A percentile compares a stretch with the other conserved stretches of the same genome.
phyloP scores from a whole-genome alignment of 2,797 vertebrate species.

The Cetoscarus ocellatus region DNA sequence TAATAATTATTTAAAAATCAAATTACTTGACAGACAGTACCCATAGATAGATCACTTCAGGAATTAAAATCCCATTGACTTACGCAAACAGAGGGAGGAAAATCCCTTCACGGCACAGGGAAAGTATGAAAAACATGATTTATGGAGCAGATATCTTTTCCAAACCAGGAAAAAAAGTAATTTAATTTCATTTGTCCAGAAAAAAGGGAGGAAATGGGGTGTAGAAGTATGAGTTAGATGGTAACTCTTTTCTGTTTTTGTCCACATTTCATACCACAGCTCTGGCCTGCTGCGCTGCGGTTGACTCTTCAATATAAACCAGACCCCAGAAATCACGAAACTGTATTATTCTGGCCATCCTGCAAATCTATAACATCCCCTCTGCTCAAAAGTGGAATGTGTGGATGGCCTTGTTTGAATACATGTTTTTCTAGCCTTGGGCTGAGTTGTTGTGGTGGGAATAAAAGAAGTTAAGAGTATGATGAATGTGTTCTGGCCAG shows the following conservation, averaged over 20 bases:
- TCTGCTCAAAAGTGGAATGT: slow-evolving; percentile 43
- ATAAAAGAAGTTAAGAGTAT: slow-evolving; percentile 51
- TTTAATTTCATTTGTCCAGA: slow-evolving; percentile 33
- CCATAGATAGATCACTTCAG: neutral
- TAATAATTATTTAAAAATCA: neutral
- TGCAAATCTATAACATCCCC: slow-evolving; percentile 75
- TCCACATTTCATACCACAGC: slow-evolving; percentile 56
- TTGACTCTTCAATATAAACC: slow-evolving; percentile 61
- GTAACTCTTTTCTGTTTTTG: slow-evolving; percentile 28
- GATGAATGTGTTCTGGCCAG: slow-evolving; percentile 77
- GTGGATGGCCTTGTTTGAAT: slow-evolving; percentile 53
- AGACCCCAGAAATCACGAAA: slow-evolving; percentile 59
- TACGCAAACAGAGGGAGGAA: neutral
- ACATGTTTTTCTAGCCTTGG: slow-evolving; percentile 61
- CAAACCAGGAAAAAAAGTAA: slow-evolving; percentile 1
- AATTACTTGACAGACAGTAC: neutral
- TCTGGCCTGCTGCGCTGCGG: slow-evolving; percentile 58
- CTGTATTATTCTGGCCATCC: slow-evolving; percentile 64
- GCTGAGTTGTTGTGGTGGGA: slow-evolving; percentile 49
- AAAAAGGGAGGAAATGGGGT: slow-evolving; percentile 19
- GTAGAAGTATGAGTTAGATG: slow-evolving; percentile 33
- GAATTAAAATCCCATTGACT: neutral
- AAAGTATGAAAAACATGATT: neutral
- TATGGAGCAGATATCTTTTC: neutral
- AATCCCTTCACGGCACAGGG: neutral